Base-by-base conservation (phyloP, 2,888 invertebrate genomes). In the Ennomos erosarius region DNA sequence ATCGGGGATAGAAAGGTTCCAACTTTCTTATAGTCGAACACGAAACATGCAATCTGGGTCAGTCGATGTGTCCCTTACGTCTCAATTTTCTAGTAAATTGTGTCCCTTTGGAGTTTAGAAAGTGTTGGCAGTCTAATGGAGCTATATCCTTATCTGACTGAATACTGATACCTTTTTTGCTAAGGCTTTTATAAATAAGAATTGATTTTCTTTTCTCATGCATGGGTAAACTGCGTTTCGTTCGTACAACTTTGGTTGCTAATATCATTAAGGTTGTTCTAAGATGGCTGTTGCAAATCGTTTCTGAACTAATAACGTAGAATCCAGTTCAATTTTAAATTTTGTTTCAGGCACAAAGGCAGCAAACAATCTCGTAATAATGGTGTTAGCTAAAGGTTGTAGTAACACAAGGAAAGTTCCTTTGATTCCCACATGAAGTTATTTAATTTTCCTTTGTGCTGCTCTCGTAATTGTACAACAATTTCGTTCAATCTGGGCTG, bases 51-150 rank as follows among this genome's bases (percentile, higher is more conserved):
- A 82, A 84, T 81, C 72, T 71, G 73, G 79, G 77, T 70, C 72
- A 65, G 62, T 67, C 67, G 64, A 74, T 73, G 73, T 73, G 64
- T 71, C 65, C 70, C 71, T 65, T 61, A 71, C 74, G 71, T 73
- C 78, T 81, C 82, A 73, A 76, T 81, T 85, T 85, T 76, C 82
- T 36, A 70, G 64, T 69, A 78, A 84, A 87, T 78, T 26, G 78
- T 78, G 78, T 71, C 82, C 85, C 82, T 70, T 71, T 70, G 83
- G 84, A 75, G 66, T 71, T 78, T 75, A 68, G 62, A 73, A 75
- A 70, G 47, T 42, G 35, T 48, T 51, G 43, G 38, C 36, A 42
- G 35, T 38, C 26, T 44, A 52, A 53, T 44, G 33, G 47, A 13
- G 52, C 34, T 45, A 33, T 46, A 33, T 46, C n/a, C 35, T 54